Base-by-base conservation (phyloP, 2,888 invertebrate species). In the Dryomyza anilis region DNA sequence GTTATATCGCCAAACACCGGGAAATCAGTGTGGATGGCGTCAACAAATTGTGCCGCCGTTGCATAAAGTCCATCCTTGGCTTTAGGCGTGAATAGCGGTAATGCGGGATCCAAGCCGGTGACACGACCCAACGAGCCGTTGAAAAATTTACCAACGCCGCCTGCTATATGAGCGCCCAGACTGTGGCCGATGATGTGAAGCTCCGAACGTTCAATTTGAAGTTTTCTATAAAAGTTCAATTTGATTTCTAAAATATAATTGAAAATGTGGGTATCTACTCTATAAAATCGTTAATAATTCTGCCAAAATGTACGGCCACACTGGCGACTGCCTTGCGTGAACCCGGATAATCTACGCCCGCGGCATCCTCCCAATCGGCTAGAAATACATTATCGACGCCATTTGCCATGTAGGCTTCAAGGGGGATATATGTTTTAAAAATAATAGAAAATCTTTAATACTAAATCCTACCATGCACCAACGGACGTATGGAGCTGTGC, bases 171-270 rank as follows among this genome's bases (percentile, higher is more conserved):
- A 0, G 82, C 82, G 1, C 83, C 83, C 59, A 83, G 64, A 57
- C 83, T 82, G 57, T 83, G 83, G 0, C 83, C 83, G 19, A 83
- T 70, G 12, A 83, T 53, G 58, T 83, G 83, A 1, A 83, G 73
- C 3, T 71, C 67, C 2, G 66, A 30, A 2, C 45, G 21, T 2
- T 63, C 53, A 23, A 77, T 71, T 48, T 70, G 66, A 27, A 74
- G 69, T 60, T 72, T 73, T 12, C 78, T 78, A 8, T 19, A 25
- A 19, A 1, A 16, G 36, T 21, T 2, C 7, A 27, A 50, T 39
- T 10, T n/a, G 39, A 27, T 53, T 53, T 27, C 16, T 29, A 12
- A 36, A 27, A n/a, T n/a, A n/a, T n/a, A n/a, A n/a, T n/a, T n/a
- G n/a, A n/a, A n/a, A n/a, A n/a, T n/a, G n/a, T n/a, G n/a, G n/a